phyloP scores from a whole-genome alignment of 2,888 invertebrate genomes.

The Microctonus hyperodae region DNA sequence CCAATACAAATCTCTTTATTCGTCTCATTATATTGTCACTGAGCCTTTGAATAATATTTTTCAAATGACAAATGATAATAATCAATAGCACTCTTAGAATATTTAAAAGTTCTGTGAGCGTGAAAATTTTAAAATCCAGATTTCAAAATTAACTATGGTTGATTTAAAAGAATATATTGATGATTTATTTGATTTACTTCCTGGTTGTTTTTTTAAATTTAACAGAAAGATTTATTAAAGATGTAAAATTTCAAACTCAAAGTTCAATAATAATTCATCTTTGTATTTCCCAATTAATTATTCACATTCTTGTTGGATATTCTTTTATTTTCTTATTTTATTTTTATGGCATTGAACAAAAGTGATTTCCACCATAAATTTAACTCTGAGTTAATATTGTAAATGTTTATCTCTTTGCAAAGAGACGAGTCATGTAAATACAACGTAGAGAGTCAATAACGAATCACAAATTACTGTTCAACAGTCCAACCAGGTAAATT shows the following conservation, averaged over 20 bases:
- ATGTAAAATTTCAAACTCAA: not conserved
- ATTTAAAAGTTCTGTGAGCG: not conserved
- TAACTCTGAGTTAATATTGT: not conserved
- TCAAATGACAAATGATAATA: not conserved
- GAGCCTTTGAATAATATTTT: not conserved
- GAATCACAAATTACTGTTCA: slow-evolving; percentile 39
- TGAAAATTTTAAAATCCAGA: not conserved
- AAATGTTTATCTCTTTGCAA: not conserved
- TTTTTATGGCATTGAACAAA: not conserved
- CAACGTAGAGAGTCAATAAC: slow-evolving; percentile 31
- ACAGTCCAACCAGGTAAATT: slow-evolving; percentile 31
- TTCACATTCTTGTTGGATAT: not conserved
- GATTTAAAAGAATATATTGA: not conserved
- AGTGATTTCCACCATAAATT: not conserved
- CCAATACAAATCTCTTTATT: slow-evolving; percentile 61
- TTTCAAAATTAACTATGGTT: not conserved
- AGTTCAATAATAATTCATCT: not conserved
- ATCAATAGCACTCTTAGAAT: not conserved
- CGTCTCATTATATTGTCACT: slow-evolving; percentile 49
- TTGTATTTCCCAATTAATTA: not conserved
- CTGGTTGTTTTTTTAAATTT: not conserved
- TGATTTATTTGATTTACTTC: not conserved
- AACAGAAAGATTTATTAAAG: not conserved
- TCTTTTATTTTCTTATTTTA: not conserved
- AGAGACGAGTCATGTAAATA: not conserved